A percentile compares a stretch with the other conserved stretches of the same genome.
Conservation (phyloP, 2,888 invertebrate genomes). For the Cryptocephalus primarius region DNA sequence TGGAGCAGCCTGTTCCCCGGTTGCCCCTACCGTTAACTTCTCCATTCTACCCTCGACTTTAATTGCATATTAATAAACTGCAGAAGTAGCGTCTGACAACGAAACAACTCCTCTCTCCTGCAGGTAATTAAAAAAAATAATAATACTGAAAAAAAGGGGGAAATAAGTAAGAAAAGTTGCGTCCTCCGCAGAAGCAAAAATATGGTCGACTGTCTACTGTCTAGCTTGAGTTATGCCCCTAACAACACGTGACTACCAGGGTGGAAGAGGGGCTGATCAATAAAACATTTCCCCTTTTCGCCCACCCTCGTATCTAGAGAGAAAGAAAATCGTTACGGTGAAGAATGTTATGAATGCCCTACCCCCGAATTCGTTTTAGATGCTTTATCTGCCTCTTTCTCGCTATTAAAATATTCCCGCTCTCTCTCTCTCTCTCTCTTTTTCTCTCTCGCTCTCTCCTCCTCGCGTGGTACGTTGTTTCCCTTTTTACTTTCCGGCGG, state of each 20-base stretch:
- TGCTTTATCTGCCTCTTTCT: constrained; percentile 12
- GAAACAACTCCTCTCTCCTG: too few relatives aligned
- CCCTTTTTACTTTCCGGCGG: too few relatives aligned
- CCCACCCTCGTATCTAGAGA: constrained; percentile 29
- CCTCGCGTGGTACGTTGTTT: too few relatives aligned
- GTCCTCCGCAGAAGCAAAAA: constrained; percentile 14
- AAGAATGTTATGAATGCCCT: constrained; percentile 34
- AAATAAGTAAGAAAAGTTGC: too few relatives aligned
- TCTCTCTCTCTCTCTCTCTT: too few relatives aligned
- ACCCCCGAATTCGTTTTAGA: constrained; percentile 17
- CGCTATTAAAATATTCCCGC: constrained; percentile 1
- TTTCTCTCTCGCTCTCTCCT: too few relatives aligned
- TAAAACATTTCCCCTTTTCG: constrained; percentile 41
- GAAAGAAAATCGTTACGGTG: constrained; percentile 39
- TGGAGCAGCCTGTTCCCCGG: not conserved
- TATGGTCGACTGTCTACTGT: constrained; percentile 32
- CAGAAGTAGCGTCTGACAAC: too few relatives aligned
- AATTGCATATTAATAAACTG: not conserved
- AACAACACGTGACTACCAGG: constrained; percentile 35
- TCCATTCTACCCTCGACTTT: not conserved
- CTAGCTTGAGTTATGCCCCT: constrained; percentile 36
- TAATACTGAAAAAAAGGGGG: too few relatives aligned
- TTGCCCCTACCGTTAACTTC: not conserved
- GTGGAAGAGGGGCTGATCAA: constrained; percentile 41
- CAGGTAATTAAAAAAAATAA: too few relatives aligned